These are phyloP conservation scores for Natrix natrix DNA, from an alignment of 2,797 vertebrate genomes.

Conservation along the genomic window DNA sequence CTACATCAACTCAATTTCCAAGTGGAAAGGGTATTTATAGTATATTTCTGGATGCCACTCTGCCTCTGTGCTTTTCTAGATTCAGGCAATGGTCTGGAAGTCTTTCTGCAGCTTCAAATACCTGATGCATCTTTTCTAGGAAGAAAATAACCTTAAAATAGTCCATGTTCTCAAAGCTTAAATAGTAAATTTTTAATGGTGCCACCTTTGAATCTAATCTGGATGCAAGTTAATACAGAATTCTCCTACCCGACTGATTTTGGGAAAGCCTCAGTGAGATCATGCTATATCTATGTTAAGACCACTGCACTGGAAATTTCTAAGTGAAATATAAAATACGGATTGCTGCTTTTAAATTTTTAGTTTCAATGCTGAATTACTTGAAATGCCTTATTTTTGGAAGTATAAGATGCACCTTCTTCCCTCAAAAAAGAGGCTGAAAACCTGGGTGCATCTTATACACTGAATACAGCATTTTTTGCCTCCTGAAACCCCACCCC, in stretches of 20 bases:
- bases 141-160: neutral
- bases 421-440: no score
- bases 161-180: neutral
- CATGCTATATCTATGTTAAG: neutral
- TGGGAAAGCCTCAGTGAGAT: neutral
- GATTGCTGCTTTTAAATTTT: neutral
- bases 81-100: neutral
- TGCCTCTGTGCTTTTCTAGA: neutral
- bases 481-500: no score
- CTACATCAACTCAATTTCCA: neutral
- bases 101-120: neutral
- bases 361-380: neutral
- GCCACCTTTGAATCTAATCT: neutral
- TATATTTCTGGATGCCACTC: neutral
- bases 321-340: neutral
- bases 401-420: no score
- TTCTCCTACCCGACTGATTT: neutral
- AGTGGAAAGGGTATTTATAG: neutral
- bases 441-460: no score
- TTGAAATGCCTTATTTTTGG: neutral
- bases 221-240: neutral
- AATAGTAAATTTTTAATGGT: neutral
- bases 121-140: neutral
- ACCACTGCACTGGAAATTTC: neutral
- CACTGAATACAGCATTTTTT: no score